A percentile compares a stretch with the other conserved stretches of the same genome.
Evolutionary conservation across 2,113 vertebrate genomes (phyloP).

Genomic region (Phaethornis superciliosus): DNA sequence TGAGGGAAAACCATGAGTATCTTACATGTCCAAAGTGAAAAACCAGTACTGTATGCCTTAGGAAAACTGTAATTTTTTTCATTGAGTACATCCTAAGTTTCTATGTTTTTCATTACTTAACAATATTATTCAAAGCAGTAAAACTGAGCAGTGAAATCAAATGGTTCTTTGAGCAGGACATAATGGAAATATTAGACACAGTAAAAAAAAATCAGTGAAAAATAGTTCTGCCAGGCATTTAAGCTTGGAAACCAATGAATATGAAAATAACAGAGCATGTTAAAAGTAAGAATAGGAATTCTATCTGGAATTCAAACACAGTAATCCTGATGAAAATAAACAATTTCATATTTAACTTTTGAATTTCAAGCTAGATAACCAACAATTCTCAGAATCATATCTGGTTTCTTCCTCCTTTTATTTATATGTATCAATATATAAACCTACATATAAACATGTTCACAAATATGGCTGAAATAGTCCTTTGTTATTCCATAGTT

Average conservation of each 20-base stretch:
- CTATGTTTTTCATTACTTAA: not conserved
- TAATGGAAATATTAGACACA: not conserved
- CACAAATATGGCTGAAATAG: not conserved
- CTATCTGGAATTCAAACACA: not conserved
- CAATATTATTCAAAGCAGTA: not conserved
- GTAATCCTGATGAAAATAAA: not conserved
- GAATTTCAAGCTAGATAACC: not conserved
- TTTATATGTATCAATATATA: not conserved
- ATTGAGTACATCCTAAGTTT: not conserved
- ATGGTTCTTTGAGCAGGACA: not conserved
- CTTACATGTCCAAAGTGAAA: not conserved
- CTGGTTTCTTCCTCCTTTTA: not conserved
- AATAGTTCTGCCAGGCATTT: not conserved
- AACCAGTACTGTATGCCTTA: not conserved
- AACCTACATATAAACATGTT: not conserved
- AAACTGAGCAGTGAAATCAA: not conserved
- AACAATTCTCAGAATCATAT: not conserved
- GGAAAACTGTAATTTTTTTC: not conserved
- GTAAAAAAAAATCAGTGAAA: not conserved
- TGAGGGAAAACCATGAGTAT: not conserved
- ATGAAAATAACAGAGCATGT: not conserved
- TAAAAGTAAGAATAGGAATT: not conserved
- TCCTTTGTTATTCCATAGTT: not conserved
- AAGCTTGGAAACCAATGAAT: not conserved
- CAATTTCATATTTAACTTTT: not conserved